A percentile compares a stretch with the other conserved stretches of the same genome.
Conservation (phyloP, 2,888 invertebrate species). For the Portevinia maculata region DNA sequence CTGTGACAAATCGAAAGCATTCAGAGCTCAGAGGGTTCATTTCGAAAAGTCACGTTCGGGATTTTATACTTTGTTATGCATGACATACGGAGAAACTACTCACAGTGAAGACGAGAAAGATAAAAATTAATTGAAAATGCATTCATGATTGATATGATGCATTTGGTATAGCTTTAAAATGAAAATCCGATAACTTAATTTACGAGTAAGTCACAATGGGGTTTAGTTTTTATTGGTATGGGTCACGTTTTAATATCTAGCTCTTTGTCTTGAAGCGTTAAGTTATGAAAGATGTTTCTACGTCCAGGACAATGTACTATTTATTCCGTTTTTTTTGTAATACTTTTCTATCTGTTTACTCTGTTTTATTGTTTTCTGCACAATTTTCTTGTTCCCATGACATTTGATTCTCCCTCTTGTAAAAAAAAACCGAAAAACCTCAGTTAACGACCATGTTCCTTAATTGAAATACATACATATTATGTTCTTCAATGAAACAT, state of each 20-base stretch:
- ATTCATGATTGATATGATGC: constrained; percentile 57
- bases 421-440: too few species aligned
- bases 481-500: too few species aligned
- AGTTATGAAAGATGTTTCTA: too few species aligned
- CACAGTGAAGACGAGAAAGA: constrained; percentile 6
- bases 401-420: too few species aligned
- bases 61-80: constrained; percentile 29
- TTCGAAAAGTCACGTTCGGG: constrained; percentile 59
- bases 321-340: too few species aligned
- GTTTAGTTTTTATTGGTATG: not conserved
- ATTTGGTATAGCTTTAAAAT: constrained; percentile 21
- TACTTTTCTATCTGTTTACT: too few species aligned
- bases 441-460: too few species aligned
- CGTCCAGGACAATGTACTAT: too few species aligned
- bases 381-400: too few species aligned
- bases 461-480: too few species aligned
- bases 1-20: constrained; percentile 23
- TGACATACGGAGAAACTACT: constrained; percentile 30
- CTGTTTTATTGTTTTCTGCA: too few species aligned
- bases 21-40: constrained; percentile 8
- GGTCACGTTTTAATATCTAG: constrained; percentile 3
- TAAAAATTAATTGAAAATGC: constrained; percentile 58
- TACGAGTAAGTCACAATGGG: not conserved
- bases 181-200: not conserved
- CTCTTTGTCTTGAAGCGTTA: too few species aligned